Base-by-base conservation (phyloP, 2,797 vertebrate species). In the Helarctos malayanus region DNA sequence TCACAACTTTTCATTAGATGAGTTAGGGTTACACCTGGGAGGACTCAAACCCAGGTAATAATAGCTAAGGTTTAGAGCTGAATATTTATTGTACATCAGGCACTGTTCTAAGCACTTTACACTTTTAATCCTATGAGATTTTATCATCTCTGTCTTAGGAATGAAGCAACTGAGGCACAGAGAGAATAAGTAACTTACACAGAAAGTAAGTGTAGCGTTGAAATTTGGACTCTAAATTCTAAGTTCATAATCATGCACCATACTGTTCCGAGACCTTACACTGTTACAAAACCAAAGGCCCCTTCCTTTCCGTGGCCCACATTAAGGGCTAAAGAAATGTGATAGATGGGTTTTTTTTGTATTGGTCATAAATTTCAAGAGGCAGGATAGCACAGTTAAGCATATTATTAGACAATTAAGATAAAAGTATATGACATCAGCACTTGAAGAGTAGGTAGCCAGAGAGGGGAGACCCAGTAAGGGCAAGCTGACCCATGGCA, bases 131-230 rank as follows among this genome's bases (percentile, higher is more conserved):
- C 27, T n/a, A 10, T 38, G 19, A 81, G 6, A 10, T 49, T 21
- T 45, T 54, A 59, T 45, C 57, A 89, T 84, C 38, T 91, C 49
- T 59, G 23, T 68, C 68, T 82, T 85, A 21, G n/a, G 32, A 79
- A 59, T 83, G n/a, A 95, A 96, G 19, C 90, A 78, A 61, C 41
- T 32, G 59, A 84, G 38, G 45, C 21, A 81, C n/a, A 83, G 73
- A 90, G 45, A 83, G 11, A 91, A 25, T 69, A 54, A 94, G 76
- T 84, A 88, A 61, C 23, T 73, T 91, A 49, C 4, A 11, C 9
- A 82, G 23, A 71, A 65, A 92, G 18, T 57, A 52, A 95, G 21
- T 71, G 19, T 29, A 38, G 47, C 81, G 9, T 69, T 89, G 45
- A 84, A 68, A 63, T 91, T 49, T 71, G 16, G 41, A 84, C 57